Conservation (phyloP, 64 coral and sea anemone species). For the Anthopleura sola region DNA sequence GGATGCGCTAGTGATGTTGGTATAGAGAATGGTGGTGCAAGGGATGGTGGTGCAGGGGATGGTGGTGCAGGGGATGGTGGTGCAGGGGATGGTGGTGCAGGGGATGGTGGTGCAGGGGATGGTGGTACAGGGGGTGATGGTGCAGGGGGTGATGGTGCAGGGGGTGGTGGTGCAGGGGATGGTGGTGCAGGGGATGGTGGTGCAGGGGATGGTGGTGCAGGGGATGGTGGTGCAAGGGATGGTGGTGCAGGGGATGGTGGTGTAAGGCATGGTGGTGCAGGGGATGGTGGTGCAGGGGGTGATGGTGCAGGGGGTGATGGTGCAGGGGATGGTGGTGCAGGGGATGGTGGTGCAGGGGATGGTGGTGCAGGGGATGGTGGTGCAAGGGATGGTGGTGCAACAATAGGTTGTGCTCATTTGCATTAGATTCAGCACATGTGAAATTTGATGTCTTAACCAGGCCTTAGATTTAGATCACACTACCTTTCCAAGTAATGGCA, state of each 20-base stretch:
- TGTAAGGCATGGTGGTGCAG: too few species aligned
- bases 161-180: not conserved
- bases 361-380: too few species aligned
- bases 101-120: not conserved
- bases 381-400: too few species aligned
- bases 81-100: not conserved
- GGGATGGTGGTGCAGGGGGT: not conserved
- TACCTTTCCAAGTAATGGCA: slow-evolving; percentile 90
- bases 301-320: not conserved
- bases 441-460: too few species aligned
- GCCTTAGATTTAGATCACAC: not conserved
- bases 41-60: not conserved
- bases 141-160: not conserved
- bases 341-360: not conserved
- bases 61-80: not conserved
- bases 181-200: not conserved
- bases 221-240: not conserved
- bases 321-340: not conserved
- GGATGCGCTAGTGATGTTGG: not conserved
- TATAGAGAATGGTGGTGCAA: not conserved
- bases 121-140: not conserved
- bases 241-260: not conserved
- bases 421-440: too few species aligned
- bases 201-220: not conserved
- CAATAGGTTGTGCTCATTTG: too few species aligned